A percentile compares a stretch with the other conserved stretches of the same genome.
phyloP scores from a whole-genome alignment of 1,140 invertebrate genomes.

The Brachystomella parvula region DNA sequence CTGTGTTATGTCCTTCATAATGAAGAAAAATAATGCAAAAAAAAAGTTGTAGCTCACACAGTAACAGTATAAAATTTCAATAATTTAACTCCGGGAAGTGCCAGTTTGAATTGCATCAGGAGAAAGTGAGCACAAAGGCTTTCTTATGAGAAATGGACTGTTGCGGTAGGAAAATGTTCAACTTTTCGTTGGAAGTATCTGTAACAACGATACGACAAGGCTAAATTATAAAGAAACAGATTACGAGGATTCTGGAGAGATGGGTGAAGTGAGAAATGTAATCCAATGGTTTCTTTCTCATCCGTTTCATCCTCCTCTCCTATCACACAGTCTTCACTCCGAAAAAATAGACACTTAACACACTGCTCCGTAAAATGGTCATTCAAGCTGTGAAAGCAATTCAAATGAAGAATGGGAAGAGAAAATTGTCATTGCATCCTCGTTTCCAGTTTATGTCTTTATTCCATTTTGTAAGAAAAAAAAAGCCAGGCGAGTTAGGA shows the following conservation, averaged over 20 bases:
- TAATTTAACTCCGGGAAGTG: too few relatives aligned
- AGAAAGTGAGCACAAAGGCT: too few relatives aligned
- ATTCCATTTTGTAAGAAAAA: neutral
- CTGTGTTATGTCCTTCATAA: too few relatives aligned
- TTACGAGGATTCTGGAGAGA: neutral
- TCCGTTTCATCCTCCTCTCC: neutral
- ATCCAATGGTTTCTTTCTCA: neutral
- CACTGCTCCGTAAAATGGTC: neutral
- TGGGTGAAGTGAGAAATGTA: neutral
- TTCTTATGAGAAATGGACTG: too few relatives aligned
- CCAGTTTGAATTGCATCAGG: too few relatives aligned
- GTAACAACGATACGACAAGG: neutral
- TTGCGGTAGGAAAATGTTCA: too few relatives aligned
- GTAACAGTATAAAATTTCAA: too few relatives aligned
- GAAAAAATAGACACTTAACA: neutral
- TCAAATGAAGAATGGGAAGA: conserved; percentile 20
- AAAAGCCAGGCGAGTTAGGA: too few relatives aligned
- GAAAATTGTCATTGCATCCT: conserved; percentile 14
- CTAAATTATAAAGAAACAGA: neutral
- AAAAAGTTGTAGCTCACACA: too few relatives aligned
- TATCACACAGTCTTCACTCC: too few relatives aligned
- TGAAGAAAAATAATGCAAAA: too few relatives aligned
- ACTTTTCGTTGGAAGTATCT: neutral
- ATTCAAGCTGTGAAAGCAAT: conserved; percentile 10
- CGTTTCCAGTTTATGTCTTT: neutral